A percentile compares a stretch with the other conserved stretches of the same genome.
phyloP scores from a whole-genome alignment of 2,113 vertebrate genomes.

The Callopanchax toddi region DNA sequence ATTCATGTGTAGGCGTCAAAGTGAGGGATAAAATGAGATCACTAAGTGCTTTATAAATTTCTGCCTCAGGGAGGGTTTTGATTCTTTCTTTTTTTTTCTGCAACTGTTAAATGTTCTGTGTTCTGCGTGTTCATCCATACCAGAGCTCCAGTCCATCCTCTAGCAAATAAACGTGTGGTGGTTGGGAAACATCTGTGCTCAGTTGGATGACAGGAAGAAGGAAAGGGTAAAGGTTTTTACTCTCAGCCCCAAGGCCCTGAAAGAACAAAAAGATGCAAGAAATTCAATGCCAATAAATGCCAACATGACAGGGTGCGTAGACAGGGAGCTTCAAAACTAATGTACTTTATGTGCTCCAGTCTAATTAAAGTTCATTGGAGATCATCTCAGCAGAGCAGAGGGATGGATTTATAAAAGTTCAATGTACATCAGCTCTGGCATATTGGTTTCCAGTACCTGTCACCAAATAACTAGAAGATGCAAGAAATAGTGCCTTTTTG shows the following conservation, averaged over 20 bases:
- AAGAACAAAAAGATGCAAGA: conserved; percentile 37
- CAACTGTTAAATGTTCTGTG: conserved; percentile 1
- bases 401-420: conserved; percentile 9
- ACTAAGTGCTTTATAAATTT: conserved; percentile 19
- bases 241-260: conserved; percentile 93
- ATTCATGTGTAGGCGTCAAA: conserved; percentile 11
- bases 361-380: conserved; percentile 4
- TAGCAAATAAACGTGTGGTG: conserved; percentile 97
- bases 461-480: not conserved
- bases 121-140: conserved; percentile 74
- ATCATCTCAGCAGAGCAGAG: not conserved
- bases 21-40: conserved; percentile 19
- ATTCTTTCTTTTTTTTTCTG: not conserved
- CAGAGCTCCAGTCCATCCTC: conserved; percentile 98
- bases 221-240: conserved; percentile 96
- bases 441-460: not conserved
- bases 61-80: not conserved
- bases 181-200: conserved; percentile 96
- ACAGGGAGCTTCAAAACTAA: not conserved
- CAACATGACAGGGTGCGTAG: conserved; percentile 31
- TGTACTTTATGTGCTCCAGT: conserved; percentile 1
- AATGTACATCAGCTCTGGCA: not conserved
- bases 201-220: conserved; percentile 97
- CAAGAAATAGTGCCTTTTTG: not conserved
- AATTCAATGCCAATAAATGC: conserved; percentile 29